Conservation (phyloP, 64 coral and sea anemone genomes). For the Hydrozoanthus tunicans region DNA sequence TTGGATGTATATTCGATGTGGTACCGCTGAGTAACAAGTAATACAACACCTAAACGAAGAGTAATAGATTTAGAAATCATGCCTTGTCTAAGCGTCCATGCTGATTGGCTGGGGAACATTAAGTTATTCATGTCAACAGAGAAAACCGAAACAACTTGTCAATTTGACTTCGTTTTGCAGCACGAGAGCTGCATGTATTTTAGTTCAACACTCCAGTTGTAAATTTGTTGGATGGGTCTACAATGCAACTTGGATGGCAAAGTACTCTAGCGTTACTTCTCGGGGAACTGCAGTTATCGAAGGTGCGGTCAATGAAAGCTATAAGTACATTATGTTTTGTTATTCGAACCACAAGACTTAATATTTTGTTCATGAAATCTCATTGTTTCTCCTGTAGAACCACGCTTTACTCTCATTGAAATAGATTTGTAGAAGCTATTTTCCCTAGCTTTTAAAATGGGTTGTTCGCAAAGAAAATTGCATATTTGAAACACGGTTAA, state of each 20-base stretch:
- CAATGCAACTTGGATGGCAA: not conserved
- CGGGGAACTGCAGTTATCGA: not conserved
- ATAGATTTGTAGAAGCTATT: no score
- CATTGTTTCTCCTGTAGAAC: no score
- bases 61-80: not conserved
- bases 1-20: no score
- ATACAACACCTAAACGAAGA: no score
- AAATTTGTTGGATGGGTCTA: not conserved
- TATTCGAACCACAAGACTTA: not conserved
- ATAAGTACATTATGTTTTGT: not conserved
- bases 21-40: no score
- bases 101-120: slow-evolving; percentile 5
- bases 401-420: no score
- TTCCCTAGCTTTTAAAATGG: no score
- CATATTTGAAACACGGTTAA: no score
- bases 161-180: no score
- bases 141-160: not conserved
- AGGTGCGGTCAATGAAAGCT: not conserved
- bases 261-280: not conserved
- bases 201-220: not conserved
- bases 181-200: no score
- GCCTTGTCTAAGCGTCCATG: not conserved
- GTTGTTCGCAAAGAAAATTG: no score
- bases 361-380: not conserved
- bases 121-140: not conserved